A percentile compares a stretch with the other conserved stretches of the same genome.
Evolutionary conservation across 2,113 vertebrate species (phyloP).

Genomic region (Eolophus roseicapilla): DNA sequence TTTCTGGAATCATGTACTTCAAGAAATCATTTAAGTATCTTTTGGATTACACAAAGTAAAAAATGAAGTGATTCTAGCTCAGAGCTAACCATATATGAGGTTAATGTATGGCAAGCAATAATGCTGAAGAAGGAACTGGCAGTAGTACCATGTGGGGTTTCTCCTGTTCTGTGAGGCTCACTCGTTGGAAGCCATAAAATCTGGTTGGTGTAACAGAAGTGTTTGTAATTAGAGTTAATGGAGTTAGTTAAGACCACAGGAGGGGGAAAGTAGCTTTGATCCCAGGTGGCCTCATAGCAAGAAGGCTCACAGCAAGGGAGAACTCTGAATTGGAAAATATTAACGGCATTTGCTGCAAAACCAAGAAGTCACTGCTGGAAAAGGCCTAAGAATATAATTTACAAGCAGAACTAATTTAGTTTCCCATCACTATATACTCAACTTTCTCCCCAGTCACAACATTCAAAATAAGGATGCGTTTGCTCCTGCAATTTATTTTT

Average conservation of each 20-base stretch:
- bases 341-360: constrained; percentile 11
- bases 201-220: constrained; percentile 34
- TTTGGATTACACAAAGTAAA: constrained; percentile 17
- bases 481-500: neutral
- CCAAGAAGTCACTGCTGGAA: constrained; percentile 29
- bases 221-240: constrained; percentile 49
- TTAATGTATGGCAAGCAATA: neutral
- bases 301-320: constrained; percentile 34
- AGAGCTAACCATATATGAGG: neutral
- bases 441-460: neutral
- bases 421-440: constrained; percentile 27
- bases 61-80: neutral
- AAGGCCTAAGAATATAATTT: constrained; percentile 39
- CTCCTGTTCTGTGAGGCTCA: neutral
- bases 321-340: constrained; percentile 38
- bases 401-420: constrained; percentile 21
- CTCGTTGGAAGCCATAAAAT: constrained; percentile 20
- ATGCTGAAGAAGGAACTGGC: neutral
- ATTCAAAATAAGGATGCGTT: neutral
- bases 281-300: constrained; percentile 35
- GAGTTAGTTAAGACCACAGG: neutral
- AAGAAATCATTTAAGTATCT: neutral
- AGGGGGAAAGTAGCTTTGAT: constrained; percentile 60
- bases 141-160: neutral
- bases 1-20: neutral